Evolutionary conservation across 2,888 invertebrate species (phyloP), one percentile per base, ranked within the genome.

Genomic region (Lithophane ornitopus): DNA sequence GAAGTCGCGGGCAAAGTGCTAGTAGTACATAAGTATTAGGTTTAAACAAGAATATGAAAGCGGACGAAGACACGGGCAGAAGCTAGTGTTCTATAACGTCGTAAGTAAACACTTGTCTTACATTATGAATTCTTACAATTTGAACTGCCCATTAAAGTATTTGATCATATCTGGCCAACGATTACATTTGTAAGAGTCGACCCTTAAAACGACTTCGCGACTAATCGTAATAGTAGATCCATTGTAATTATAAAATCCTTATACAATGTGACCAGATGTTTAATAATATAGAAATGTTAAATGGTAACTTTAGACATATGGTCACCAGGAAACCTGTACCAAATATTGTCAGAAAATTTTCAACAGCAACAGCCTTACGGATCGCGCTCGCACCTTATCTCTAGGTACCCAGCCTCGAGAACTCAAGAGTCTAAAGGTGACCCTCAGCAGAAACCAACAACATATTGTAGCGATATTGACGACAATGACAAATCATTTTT

Each of bases 401-500:
- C 3, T 34, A 61, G 14, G 9, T 61, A 39, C 9, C 16, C 12
- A 26, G 19, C 19, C 22, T 14, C 9, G 1, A 46, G 8, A 22
- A 66, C 6, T 16, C 34, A 34, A 34, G 9, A 28, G 9, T 34
- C 6, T 22, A 22, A 66, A 46, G 28, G 22, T 22, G 8, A 19
- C 22, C 26, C 28, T 28, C 22, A 22, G 66, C 41, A 41, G n/a
- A 61, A 61, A 49, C 19, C 28, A 41, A 52, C n/a, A 14, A 41
- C 49, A 74, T 28, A 28, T 49, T 16, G 39, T 28, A 46, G 54
- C 34, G 16, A 39, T 46, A 26, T 54, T 49, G 19, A 49, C 19
- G 19, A 70, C 62, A 63, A 16, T 71, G 28, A 61, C 16, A 26
- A 54, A 66, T 59, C 2, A 34, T 44, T 76, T 52, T 70, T 46